Percentiles rank a stretch among this genome's conserved stretches.
phyloP scores from a whole-genome alignment of 2,888 invertebrate species.

The Allygus modestus region DNA sequence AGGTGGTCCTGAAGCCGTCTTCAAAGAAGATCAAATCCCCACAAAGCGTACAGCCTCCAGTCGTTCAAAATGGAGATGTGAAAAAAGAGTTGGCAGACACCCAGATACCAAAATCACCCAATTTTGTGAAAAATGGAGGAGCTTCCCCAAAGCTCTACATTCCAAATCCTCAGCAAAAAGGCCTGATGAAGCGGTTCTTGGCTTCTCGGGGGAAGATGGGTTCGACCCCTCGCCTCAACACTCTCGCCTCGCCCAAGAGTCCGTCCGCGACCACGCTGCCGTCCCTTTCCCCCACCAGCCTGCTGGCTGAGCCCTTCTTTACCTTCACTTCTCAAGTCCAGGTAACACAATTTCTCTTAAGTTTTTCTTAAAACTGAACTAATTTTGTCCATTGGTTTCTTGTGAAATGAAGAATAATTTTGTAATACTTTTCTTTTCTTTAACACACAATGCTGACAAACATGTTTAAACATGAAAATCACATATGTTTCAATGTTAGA shows the following conservation, averaged over 20 bases:
- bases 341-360: neutral
- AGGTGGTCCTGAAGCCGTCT: conserved; percentile 16
- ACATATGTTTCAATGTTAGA: too few species aligned
- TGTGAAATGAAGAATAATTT: too few species aligned
- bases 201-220: conserved; percentile 84
- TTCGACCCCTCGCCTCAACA: conserved; percentile 48
- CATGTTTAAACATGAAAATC: too few species aligned
- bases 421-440: too few species aligned
- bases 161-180: conserved; percentile 83
- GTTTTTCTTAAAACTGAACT: too few species aligned
- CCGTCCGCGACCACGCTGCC: conserved; percentile 27
- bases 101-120: neutral
- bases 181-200: conserved; percentile 91
- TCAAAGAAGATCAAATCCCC: neutral
- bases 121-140: conserved; percentile 41
- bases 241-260: conserved; percentile 17
- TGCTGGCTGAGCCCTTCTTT: conserved; percentile 15
- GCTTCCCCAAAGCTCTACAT: conserved; percentile 75
- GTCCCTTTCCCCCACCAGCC: conserved; percentile 46
- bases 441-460: too few species aligned
- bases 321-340: conserved; percentile 36
- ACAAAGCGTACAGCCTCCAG: neutral
- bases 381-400: too few species aligned
- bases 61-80: conserved; percentile 10
- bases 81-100: conserved; percentile 1